Evolutionary conservation across 2,113 vertebrate species (phyloP).

Genomic region (Anguilla rostrata): DNA sequence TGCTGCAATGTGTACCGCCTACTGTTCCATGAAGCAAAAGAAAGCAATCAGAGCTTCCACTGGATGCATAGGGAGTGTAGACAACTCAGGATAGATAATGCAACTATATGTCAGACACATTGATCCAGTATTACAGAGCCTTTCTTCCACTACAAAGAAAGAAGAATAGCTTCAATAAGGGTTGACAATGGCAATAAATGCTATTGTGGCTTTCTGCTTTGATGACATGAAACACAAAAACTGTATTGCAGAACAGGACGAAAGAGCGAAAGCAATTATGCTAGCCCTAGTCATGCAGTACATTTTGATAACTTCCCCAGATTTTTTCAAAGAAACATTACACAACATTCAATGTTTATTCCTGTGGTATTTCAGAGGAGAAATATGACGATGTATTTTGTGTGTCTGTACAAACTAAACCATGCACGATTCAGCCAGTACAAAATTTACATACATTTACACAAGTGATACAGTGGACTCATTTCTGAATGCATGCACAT

Average conservation of each 20-base stretch:
- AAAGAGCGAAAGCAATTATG: background rate
- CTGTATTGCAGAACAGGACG: constrained; percentile 18
- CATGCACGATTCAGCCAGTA: too few species aligned
- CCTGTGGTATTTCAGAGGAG: too few species aligned
- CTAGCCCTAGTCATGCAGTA: background rate
- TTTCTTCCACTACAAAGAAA: constrained; percentile 25
- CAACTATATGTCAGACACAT: constrained; percentile 51
- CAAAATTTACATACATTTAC: background rate
- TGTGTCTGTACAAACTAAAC: too few species aligned
- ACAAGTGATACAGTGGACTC: background rate
- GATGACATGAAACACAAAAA: constrained; percentile 26
- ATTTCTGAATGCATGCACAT: constrained; percentile 5
- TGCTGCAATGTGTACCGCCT: background rate
- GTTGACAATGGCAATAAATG: constrained; percentile 27
- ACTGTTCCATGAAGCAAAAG: background rate
- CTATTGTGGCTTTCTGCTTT: constrained; percentile 10
- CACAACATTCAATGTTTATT: too few species aligned
- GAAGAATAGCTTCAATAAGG: constrained; percentile 37
- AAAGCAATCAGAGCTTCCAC: background rate
- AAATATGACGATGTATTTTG: too few species aligned
- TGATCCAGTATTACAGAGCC: constrained; percentile 31
- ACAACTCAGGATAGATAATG: constrained; percentile 20
- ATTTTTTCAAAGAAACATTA: background rate
- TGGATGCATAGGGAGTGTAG: background rate
- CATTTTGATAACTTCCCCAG: background rate